Percentiles rank a stretch among this genome's conserved stretches.
Conservation (phyloP, 92 coral and sea anemone species). For the Pocillopora meandrina region DNA sequence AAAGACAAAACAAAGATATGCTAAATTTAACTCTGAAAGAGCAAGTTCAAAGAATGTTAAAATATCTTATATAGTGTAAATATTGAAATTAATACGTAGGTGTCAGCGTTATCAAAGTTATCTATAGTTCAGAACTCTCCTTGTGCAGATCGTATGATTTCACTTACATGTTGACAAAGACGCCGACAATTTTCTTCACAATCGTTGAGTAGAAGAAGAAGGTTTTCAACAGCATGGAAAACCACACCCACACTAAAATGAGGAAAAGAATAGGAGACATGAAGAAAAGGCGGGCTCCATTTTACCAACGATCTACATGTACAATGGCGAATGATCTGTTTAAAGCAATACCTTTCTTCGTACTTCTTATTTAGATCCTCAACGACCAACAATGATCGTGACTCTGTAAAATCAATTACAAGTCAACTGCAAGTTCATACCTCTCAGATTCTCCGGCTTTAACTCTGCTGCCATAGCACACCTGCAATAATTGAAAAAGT, state of each 20-base stretch:
- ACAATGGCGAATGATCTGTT: no score
- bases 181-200: slow-evolving; percentile 70
- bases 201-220: slow-evolving; percentile 66
- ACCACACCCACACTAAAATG: slow-evolving; percentile 45
- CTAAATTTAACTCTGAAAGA: no score
- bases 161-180: slow-evolving; percentile 68
- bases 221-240: slow-evolving; percentile 72
- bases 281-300: background rate
- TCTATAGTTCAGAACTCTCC: no score
- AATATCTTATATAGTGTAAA: no score
- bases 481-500: slow-evolving; percentile 59
- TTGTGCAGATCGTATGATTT: background rate
- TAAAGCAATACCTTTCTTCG: no score
- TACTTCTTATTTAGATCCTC: no score
- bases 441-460: slow-evolving; percentile 36
- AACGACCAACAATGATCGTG: no score
- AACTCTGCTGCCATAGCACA: slow-evolving; percentile 48
- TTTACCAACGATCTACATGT: background rate
- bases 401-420: background rate
- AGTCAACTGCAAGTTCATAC: slow-evolving; percentile 19
- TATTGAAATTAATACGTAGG: no score
- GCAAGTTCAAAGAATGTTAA: no score
- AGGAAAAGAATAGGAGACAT: background rate
- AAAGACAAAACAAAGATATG: background rate
- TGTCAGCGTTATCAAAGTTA: no score